Evolutionary conservation across 2,113 vertebrate genomes (phyloP), one percentile per base, ranked within the genome.

Genomic region (Scartelaos histophorus): DNA sequence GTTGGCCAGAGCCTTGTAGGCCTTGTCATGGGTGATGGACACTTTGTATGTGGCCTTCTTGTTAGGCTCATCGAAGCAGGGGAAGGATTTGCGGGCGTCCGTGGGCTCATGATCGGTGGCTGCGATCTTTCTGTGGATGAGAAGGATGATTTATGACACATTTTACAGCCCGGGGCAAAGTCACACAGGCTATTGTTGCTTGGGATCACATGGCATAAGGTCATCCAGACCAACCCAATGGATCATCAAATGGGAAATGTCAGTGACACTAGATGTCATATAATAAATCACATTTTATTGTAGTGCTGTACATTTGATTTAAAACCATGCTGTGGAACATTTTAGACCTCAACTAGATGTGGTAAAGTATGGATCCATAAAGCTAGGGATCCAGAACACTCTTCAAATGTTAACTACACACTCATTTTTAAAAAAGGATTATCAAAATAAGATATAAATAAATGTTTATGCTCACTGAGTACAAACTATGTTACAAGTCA

Each of bases 51-150:
- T 98, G 65, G 97, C 95, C 83, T 99, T 99, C 93, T 97, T 98
- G 90, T 98, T 98, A 29, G 98, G 98, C 76, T 99, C 98, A 3
- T 99, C 98, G 74, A 99, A 99, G 83, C 98, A 99, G 58, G 98
- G 97, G 76, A 99, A 99, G 0, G 98, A 95, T 88, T 99, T 99
- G 46, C 97, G 94, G 43, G 97, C 98, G 54, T 99, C 98, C 35
- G 98, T 99, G 53, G 98, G 98, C 82, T 99, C 97, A 7, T 99
- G 98, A 90, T 99, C 98, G 7, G 98, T 97, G 29, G 97, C 98
- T 56, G 97, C 98, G 78, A 99, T 98, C 88, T 96, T 98, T 91
- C 98, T 99, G 88, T 24, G 16, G 73, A 69, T 49, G 5, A 71
- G 77, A 80, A 51, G 29, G 22, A 84, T 51, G 51, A 92, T 82